phyloP scores from a whole-genome alignment of 64 coral and sea anemone species.

The Montipora foliosa region DNA sequence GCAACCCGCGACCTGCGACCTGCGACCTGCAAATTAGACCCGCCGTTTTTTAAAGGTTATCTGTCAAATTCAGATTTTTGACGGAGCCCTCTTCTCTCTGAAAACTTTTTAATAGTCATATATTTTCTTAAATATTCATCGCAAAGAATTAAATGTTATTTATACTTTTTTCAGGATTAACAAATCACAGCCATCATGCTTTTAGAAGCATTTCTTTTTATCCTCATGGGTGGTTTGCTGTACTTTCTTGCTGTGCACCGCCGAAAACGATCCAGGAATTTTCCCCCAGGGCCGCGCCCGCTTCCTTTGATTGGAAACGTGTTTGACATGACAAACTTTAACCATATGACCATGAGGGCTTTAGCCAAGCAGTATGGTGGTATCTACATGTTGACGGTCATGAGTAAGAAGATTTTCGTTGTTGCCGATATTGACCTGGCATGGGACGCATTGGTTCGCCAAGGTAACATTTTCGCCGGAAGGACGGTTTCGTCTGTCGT shows the following conservation, averaged over 20 bases:
- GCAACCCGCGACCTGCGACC: too few relatives aligned
- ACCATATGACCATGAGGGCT: constrained; percentile 30
- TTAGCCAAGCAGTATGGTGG: constrained; percentile 63
- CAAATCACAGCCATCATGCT: too few relatives aligned
- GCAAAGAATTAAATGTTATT: too few relatives aligned
- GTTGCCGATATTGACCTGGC: constrained; percentile 62
- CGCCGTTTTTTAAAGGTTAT: too few relatives aligned
- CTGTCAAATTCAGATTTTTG: too few relatives aligned
- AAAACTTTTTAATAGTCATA: too few relatives aligned
- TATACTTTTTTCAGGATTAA: too few relatives aligned
- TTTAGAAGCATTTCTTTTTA: neutral
- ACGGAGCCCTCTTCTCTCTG: too few relatives aligned
- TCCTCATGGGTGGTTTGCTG: neutral
- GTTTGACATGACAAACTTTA: constrained; percentile 16
- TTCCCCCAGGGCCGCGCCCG: constrained; percentile 53
- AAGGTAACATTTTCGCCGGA: constrained; percentile 50
- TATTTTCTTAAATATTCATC: too few relatives aligned
- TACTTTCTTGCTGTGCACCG: neutral
- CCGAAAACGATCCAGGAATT: neutral
- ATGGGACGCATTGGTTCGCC: constrained; percentile 52
- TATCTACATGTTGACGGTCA: constrained; percentile 53
- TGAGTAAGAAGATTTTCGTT: constrained; percentile 62
- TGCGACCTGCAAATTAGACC: too few relatives aligned
- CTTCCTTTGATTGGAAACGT: constrained; percentile 63
- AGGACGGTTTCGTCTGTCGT: constrained; percentile 19